Evolutionary conservation across 2,888 invertebrate genomes (phyloP), one percentile per base, ranked within the genome.

Genomic region (Troides aeacus): DNA sequence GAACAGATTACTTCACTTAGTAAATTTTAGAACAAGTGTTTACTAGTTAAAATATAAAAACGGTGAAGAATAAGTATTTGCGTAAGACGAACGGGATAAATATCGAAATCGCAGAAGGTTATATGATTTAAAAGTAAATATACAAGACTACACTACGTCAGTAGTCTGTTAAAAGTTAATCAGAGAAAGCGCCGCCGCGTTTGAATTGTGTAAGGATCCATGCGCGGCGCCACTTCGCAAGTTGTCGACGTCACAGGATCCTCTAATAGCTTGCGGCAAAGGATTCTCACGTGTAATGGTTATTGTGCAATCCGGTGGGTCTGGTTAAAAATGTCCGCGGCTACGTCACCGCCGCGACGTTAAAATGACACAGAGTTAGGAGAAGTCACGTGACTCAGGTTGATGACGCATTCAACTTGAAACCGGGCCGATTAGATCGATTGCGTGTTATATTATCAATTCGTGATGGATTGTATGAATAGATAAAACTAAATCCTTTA

Each of bases 341-440:
- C 53, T 64, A 69, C 69, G 69, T 69, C 69, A 68, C 21, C 30
- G 61, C 18, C 2, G 8, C 17, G 60, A 62, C 65, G 57, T 21
- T 61, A 58, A 65, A 58, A 53, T 62, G 56, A 61, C 56, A 53
- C 59, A 46, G 12, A 66, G 39, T 50, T 53, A 60, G 15, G 21
- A 7, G 50, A 60, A 36, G 30, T 61, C 61, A 66, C 61, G 61
- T 66, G 60, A 66, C 60, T 64, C 39, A 60, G 23, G 36, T n/a
- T 8, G 8, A 23, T 69, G 65, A 69, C 62, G 65, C 69, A 65
- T 58, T 57, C 17, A 61, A 15, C 1, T 64, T 60, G 39, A 56
- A 69, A 61, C 24, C 53, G 17, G 12, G 10, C 10, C 60, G 15
- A 59, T 53, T 50, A 17, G 15, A 46, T 30, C 30, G 64, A 69